Evolutionary conservation across 2,797 vertebrate species (phyloP).

Genomic region (Arvicola amphibius): DNA sequence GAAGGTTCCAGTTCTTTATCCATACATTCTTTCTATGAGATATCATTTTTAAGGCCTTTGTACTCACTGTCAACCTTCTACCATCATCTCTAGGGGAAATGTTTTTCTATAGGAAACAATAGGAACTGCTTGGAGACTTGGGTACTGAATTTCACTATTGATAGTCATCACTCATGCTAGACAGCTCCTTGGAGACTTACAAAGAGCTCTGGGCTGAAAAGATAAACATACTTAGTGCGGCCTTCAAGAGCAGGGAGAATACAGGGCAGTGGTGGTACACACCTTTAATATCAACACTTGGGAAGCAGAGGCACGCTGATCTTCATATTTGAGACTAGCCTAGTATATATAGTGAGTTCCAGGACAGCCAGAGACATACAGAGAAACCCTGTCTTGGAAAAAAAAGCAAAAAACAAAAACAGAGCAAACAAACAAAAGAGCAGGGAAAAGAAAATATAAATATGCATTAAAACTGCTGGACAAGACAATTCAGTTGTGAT

Average conservation of each 20-base stretch:
- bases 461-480: not conserved
- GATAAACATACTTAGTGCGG: not conserved
- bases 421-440: not conserved
- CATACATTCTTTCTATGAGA: not conserved
- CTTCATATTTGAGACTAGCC: not conserved
- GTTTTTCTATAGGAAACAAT: not conserved
- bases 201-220: not conserved
- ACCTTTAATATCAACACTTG: not conserved
- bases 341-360: not conserved
- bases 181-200: not conserved
- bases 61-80: not conserved
- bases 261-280: not conserved
- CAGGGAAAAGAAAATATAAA: not conserved
- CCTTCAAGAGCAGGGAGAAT: not conserved
- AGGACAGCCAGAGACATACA: not conserved
- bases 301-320: not conserved
- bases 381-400: not conserved
- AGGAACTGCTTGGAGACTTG: not conserved
- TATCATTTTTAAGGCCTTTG: not conserved
- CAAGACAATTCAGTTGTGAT: not conserved
- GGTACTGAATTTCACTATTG: not conserved
- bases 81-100: not conserved
- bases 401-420: no score
- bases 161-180: not conserved
- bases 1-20: not conserved